Evolutionary conservation across 2,797 vertebrate species (phyloP).

Genomic region (Sebastes steindachneri): DNA sequence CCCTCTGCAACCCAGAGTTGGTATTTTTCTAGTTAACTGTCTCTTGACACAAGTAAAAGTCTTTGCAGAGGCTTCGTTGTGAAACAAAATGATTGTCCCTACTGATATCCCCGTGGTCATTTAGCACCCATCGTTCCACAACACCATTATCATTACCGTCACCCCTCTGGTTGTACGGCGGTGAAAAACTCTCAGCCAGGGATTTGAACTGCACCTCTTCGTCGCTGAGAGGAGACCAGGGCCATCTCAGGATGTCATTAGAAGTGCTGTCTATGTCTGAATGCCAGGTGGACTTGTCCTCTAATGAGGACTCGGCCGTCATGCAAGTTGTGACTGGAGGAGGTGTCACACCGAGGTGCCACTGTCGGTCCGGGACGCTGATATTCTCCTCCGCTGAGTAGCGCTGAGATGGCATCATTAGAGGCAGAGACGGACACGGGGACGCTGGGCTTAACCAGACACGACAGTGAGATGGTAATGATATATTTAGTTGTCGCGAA

Average conservation of each 20-base stretch:
- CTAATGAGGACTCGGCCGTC: constrained; percentile 71
- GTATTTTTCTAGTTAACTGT: constrained; percentile 1
- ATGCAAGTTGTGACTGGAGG: constrained; percentile 53
- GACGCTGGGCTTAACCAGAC: constrained; percentile 37
- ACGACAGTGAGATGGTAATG: constrained; percentile 49
- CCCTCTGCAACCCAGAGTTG: background rate
- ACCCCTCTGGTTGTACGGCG: constrained; percentile 52
- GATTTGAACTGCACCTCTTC: constrained; percentile 62
- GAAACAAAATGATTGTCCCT: constrained; percentile 40
- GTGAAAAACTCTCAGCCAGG: constrained; percentile 28
- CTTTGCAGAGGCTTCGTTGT: background rate
- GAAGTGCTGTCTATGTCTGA: constrained; percentile 54
- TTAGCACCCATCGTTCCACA: constrained; percentile 48
- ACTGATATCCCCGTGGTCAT: constrained; percentile 38
- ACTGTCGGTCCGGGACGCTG: constrained; percentile 50
- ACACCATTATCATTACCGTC: constrained; percentile 56
- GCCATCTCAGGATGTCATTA: constrained; percentile 73
- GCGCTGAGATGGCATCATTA: constrained; percentile 70
- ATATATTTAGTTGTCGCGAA: constrained; percentile 42
- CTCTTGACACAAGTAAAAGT: background rate
- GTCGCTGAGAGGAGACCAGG: constrained; percentile 51
- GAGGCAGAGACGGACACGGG: constrained; percentile 33
- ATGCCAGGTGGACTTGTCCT: constrained; percentile 67
- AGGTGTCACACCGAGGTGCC: constrained; percentile 59
- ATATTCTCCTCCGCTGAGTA: constrained; percentile 42